phyloP scores from a whole-genome alignment of 2,888 invertebrate species.

The Amphipoea lucens region DNA sequence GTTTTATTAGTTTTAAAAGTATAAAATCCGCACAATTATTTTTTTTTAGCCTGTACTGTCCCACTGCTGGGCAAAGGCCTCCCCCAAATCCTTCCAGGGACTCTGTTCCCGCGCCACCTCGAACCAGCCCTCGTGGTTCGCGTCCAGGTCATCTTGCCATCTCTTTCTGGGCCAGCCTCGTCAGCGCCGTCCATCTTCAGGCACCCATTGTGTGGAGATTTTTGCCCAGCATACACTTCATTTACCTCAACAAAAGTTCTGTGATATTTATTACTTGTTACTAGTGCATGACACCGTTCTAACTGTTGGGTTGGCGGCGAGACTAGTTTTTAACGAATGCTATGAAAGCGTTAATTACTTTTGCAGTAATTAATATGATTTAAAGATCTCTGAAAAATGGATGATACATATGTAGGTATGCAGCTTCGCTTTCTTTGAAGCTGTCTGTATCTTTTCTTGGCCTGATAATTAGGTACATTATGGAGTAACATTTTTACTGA shows the following conservation, averaged over 20 bases:
- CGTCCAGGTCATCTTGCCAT: too few species aligned
- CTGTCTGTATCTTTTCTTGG: neutral
- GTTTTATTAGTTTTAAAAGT: neutral
- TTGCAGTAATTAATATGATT: constrained; percentile 89
- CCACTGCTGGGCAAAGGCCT: too few species aligned
- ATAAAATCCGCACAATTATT: neutral
- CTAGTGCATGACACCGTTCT: constrained; percentile 71
- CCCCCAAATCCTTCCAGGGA: too few species aligned
- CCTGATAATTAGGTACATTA: too few species aligned
- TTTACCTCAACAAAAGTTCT: constrained; percentile 2
- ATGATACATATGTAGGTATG: constrained; percentile 37
- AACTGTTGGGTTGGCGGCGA: constrained; percentile 77
- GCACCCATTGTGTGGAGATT: too few species aligned
- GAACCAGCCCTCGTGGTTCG: too few species aligned
- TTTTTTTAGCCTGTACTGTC: too few species aligned
- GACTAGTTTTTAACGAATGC: constrained; percentile 89
- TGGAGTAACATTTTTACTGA: too few species aligned
- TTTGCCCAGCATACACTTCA: neutral
- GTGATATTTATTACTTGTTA: constrained; percentile 25
- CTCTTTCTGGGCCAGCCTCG: too few species aligned
- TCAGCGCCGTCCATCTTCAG: too few species aligned
- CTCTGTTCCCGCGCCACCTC: too few species aligned
- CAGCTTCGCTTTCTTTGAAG: neutral
- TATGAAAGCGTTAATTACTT: constrained; percentile 89
- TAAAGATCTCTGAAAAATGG: constrained; percentile 84